A percentile compares a stretch with the other conserved stretches of the same genome.
Evolutionary conservation across 2,113 vertebrate genomes (phyloP).

Genomic region (Thamnophis sirtalis): DNA sequence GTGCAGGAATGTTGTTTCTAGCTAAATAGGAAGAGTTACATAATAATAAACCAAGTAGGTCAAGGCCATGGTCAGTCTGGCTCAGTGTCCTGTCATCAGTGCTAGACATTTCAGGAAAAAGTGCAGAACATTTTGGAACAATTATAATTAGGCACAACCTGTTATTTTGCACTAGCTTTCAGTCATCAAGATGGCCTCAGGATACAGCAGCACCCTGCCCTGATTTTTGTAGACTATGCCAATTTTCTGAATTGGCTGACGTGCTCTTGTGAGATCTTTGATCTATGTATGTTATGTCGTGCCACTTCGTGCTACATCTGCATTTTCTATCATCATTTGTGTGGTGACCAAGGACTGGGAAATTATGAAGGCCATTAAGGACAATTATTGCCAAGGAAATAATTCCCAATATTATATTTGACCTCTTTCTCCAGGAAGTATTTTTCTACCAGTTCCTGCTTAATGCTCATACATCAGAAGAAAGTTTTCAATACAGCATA

Average conservation of each 20-base stretch:
- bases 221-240: background rate
- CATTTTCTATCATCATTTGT: background rate
- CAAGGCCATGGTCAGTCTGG: conserved; percentile 7
- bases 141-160: background rate
- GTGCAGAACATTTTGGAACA: background rate
- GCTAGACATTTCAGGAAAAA: background rate
- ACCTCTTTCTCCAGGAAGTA: background rate
- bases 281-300: background rate
- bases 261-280: background rate
- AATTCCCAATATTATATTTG: background rate
- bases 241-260: background rate
- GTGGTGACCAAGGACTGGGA: background rate
- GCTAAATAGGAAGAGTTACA: conserved; percentile 11
- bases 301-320: background rate
- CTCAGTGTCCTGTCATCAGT: conserved; percentile 19
- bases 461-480: background rate
- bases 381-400: background rate
- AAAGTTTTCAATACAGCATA: background rate
- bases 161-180: conserved; percentile 2
- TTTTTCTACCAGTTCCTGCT: background rate
- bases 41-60: conserved; percentile 14
- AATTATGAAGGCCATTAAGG: background rate
- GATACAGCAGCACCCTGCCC: background rate
- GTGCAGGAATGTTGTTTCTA: background rate
- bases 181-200: background rate